Base-by-base conservation (phyloP, 2,113 vertebrate genomes). In the Heterotis niloticus region DNA sequence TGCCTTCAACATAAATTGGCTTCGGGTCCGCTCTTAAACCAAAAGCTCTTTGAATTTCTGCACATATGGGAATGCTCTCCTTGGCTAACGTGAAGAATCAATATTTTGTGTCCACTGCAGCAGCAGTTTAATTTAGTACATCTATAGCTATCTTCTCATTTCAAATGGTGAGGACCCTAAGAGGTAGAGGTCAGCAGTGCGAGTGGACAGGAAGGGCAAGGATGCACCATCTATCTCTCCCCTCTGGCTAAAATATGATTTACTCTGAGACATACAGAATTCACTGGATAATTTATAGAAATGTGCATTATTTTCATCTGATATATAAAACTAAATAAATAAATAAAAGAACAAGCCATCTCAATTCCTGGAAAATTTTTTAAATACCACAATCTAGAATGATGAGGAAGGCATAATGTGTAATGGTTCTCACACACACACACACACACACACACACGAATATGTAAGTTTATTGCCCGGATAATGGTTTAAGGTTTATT, bases 61-160 rank as follows among this genome's bases (percentile, higher is more conserved):
- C 13, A 59, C 13, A 52, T 44, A 17, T 52, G 64, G 34, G 54
- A 54, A 56, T 2, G 34, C 70, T 11, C 1, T 5, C 29, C 26
- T 60, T 23, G 12, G 34, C 69, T 73, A 24, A 34, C 69, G 54
- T 20, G 57, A 0, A 1, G n/a, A 52, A 17, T 20, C 76, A 54
- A 54, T 71, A 72, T 24, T 51, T 62, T 66, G 52, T 78, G n/a
- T 70, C 59, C 24, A 23, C n/a, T 20, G 9, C n/a, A 64, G 10
- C 23, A 60, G 34, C n/a, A 57, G 26, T 59, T 75, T 80, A 64
- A 65, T 34, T 68, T 65, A 79, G 17, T 66, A 24, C 13, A 79
- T 56, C 67, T 52, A 64, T 72, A n/a, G n/a, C n/a, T n/a, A 16
- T 64, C 24, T 62, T 34, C 10, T 75, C 11, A 51, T 56, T 67